Base-by-base conservation (phyloP, 2,113 vertebrate genomes). In the Nothoprocta perdicaria region DNA sequence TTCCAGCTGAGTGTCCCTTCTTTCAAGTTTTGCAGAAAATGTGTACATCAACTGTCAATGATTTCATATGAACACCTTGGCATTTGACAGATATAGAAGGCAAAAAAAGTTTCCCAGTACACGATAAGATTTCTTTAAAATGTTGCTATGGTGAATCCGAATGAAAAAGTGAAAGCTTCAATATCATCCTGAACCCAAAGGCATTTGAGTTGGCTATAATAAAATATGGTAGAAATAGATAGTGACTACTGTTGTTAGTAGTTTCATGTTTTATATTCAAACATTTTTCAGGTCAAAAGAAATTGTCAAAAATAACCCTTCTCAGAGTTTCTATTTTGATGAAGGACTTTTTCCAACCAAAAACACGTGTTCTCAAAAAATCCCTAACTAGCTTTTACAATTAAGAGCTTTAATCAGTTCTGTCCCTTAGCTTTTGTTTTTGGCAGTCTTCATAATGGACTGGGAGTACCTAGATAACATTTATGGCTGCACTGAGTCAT, bases 401-500 rank as follows among this genome's bases (percentile, higher is more conserved):
- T 83, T 50, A 88, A 29, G 68, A 87, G 57, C 13, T 57, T 80
- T 95, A 89, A 91, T 76, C 52, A 65, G 68, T 57, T 89, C 88
- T 68, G 53, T 83, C 53, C 76, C 58, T 65, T 27, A 88, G 65
- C 76, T 88, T 71, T 84, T 62, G n/a, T 16, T 55, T 69, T 81
- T 89, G 79, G 76, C 53, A 89, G 80, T 72, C 75, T 71, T 35
- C 24, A 35, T 89, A 86, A 86, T 95, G 87, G 61, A 67, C 87
- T 92, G 89, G 94, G 91, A 96, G 89, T 89, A 77, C 75, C 77
- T 84, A 95, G 95, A 94, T 95, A 96, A 95, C 92, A 94, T 95
- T 92, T 88, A 92, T 72, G 68, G 79, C 55, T 90, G 58, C 55
- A 89, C 72, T 91, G 92, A 95, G 79, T 96, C 96, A 95, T 48